These are phyloP conservation scores for Hiodon tergisus DNA, from an alignment of 2,113 vertebrate species.

Conservation along the genomic window DNA sequence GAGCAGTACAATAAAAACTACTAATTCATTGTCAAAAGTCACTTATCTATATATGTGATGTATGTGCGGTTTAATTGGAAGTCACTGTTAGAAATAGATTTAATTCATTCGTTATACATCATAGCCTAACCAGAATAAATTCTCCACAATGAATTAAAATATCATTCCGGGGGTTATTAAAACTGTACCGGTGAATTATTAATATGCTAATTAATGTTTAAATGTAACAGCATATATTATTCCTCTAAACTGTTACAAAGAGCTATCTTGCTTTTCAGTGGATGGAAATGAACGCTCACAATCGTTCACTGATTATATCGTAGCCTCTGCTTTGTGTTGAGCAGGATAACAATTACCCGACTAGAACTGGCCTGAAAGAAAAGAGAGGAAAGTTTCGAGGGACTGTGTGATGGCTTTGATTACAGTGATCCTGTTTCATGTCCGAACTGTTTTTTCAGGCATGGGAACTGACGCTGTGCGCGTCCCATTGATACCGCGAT, in stretches of 20 bases:
- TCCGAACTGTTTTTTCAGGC: no score
- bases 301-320: no score
- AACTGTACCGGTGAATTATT: constrained; percentile 56
- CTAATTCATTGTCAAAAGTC: constrained; percentile 63
- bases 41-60: constrained; percentile 59
- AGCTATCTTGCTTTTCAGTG: constrained; percentile 35
- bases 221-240: constrained; percentile 50
- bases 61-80: constrained; percentile 58
- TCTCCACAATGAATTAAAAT: constrained; percentile 50
- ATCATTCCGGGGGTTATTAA: constrained; percentile 49
- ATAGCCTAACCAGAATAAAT: constrained; percentile 46
- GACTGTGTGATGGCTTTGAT: no score
- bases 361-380: no score
- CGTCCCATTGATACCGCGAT: not conserved
- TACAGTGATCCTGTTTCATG: no score
- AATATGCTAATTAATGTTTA: constrained; percentile 62
- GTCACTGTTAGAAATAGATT: constrained; percentile 52
- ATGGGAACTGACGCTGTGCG: no score
- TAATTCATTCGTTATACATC: constrained; percentile 43
- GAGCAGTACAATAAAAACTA: constrained; percentile 62
- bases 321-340: no score
- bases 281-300: no score
- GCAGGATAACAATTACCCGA: no score
- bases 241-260: constrained; percentile 37
- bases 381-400: no score